These are phyloP conservation scores for Melanostigma gelatinosum DNA, from an alignment of 2,113 vertebrate genomes.

Conservation along the genomic window DNA sequence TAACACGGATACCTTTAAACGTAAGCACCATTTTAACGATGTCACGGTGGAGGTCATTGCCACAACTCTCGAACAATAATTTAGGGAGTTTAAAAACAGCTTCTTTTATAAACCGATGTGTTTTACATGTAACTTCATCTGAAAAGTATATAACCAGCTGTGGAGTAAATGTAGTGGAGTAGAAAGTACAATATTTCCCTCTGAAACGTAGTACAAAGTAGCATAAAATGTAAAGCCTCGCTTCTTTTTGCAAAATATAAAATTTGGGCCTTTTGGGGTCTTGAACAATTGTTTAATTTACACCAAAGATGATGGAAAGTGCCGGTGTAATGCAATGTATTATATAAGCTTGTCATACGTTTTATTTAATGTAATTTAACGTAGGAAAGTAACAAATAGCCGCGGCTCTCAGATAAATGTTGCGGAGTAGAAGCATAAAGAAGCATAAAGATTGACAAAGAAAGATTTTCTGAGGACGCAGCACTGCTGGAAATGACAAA, in stretches of 20 bases:
- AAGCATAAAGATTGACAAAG: background rate
- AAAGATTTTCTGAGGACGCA: background rate
- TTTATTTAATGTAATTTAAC: background rate
- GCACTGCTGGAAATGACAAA: background rate
- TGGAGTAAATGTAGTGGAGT: background rate
- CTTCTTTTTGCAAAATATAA: no score
- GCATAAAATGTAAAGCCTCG: background rate
- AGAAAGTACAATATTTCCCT: background rate
- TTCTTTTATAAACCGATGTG: background rate
- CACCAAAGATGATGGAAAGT: background rate
- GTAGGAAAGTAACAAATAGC: background rate
- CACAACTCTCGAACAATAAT: background rate
- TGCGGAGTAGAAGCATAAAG: background rate
- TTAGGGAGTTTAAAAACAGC: background rate
- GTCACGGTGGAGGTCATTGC: background rate
- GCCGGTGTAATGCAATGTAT: background rate
- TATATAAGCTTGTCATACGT: background rate
- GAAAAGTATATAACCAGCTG: background rate
- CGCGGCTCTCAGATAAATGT: background rate
- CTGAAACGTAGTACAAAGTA: background rate
- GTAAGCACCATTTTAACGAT: background rate
- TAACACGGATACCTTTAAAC: background rate
- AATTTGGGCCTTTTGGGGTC: no score
- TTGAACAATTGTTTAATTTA: background rate
- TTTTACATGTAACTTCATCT: background rate